Evolutionary conservation across 2,113 vertebrate species (phyloP).

Genomic region (Microcebus tavaratra): DNA sequence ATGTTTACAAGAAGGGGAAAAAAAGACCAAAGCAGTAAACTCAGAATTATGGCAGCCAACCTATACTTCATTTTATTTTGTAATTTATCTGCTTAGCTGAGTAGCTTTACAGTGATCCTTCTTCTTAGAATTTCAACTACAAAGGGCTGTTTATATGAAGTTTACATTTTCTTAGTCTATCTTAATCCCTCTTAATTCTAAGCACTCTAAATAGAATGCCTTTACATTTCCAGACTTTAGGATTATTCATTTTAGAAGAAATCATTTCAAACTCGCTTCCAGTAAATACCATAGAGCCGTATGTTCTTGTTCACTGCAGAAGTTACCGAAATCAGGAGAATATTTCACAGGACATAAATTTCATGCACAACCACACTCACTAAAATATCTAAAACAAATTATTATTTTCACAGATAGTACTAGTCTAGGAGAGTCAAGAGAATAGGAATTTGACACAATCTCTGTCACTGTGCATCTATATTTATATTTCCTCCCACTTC

Average conservation of each 20-base stretch:
- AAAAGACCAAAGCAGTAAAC: not conserved
- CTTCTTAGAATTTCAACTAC: not conserved
- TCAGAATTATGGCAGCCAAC: not conserved
- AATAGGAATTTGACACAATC: not conserved
- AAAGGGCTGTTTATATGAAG: not conserved
- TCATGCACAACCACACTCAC: not conserved
- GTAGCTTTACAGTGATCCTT: not conserved
- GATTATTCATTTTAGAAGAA: conserved; percentile 19
- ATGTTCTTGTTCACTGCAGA: not conserved
- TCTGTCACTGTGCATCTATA: not conserved
- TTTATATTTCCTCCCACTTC: not conserved
- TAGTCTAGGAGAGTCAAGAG: not conserved
- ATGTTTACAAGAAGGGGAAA: not conserved
- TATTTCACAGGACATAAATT: not conserved
- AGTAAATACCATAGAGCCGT: not conserved
- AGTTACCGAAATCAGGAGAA: not conserved
- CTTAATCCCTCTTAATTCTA: conserved; percentile 38
- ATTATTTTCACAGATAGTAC: not conserved
- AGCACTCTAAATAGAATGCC: conserved; percentile 18
- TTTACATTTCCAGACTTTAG: not conserved
- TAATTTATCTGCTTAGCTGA: not conserved
- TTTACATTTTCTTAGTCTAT: not conserved
- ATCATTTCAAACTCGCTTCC: not conserved
- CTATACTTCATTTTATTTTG: conserved; percentile 10
- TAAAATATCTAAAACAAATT: conserved; percentile 9